Percentiles rank a stretch among this genome's conserved stretches.
These are phyloP conservation scores for Coenonympha arcania DNA, from an alignment of 2,888 invertebrate genomes.

Conservation along the genomic window DNA sequence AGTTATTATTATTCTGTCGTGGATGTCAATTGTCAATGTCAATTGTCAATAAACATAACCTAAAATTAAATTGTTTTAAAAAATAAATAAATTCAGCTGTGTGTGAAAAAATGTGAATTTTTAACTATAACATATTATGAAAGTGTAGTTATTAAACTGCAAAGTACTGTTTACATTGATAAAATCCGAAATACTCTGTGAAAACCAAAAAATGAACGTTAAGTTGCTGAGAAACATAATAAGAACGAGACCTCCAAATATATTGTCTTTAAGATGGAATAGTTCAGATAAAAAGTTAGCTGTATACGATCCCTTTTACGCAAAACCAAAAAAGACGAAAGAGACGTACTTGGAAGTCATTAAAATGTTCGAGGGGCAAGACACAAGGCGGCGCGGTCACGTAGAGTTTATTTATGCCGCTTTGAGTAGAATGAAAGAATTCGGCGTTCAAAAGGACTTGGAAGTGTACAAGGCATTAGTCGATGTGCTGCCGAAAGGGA, in stretches of 20 bases:
- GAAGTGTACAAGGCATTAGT: constrained; percentile 89
- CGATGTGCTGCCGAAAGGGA: constrained; percentile 90
- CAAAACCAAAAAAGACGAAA: constrained; percentile 75
- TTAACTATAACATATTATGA: not conserved
- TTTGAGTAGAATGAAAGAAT: constrained; percentile 89
- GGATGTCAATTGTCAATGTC: too few relatives aligned
- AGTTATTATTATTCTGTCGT: too few relatives aligned
- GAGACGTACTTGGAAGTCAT: constrained; percentile 81
- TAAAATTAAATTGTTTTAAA: too few relatives aligned
- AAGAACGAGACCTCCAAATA: constrained; percentile 37
- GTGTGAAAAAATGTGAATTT: not conserved
- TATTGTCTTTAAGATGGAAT: constrained; percentile 52
- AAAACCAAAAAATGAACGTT: constrained; percentile 56
- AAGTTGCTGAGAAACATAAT: constrained; percentile 50
- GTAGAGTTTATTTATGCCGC: constrained; percentile 96
- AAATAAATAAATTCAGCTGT: too few relatives aligned
- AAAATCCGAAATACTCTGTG: not conserved
- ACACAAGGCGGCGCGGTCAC: constrained; percentile 84
- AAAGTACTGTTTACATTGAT: not conserved
- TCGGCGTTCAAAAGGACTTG: constrained; percentile 89
- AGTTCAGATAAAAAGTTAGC: constrained; percentile 55
- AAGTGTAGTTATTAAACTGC: not conserved
- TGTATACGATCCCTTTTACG: constrained; percentile 64
- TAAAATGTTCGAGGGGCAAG: constrained; percentile 80
- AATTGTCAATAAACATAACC: too few relatives aligned